Conservation (phyloP, 2,888 invertebrate species). For the Parochlus steinenii region DNA sequence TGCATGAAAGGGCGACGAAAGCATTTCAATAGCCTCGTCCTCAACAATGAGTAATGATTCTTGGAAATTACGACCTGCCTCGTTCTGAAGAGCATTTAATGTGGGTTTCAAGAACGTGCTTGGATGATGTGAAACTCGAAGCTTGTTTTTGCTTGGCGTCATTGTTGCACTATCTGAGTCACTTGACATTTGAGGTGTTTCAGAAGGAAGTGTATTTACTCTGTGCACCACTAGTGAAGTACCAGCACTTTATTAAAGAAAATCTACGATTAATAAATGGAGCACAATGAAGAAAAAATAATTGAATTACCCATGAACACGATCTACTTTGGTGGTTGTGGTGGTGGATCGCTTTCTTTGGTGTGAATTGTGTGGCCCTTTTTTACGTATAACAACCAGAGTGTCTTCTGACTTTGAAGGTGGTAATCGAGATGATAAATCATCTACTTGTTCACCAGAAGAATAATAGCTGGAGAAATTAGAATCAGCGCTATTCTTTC, state of each 20-base stretch:
- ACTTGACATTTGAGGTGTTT: too few relatives aligned
- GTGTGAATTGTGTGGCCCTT: constrained; percentile 23
- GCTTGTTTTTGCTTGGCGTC: constrained; percentile 7
- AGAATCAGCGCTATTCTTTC: constrained; percentile 43
- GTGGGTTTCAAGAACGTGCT: constrained; percentile 34
- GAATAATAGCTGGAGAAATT: constrained; percentile 34
- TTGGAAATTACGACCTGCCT: constrained; percentile 27
- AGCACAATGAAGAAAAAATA: too few relatives aligned
- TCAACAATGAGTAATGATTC: constrained; percentile 20
- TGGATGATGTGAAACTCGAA: constrained; percentile 11
- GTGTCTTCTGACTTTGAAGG: constrained; percentile 71
- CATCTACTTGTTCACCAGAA: constrained; percentile 22
- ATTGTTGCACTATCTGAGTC: too few relatives aligned
- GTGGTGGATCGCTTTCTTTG: constrained; percentile 40
- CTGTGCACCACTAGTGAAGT: too few relatives aligned
- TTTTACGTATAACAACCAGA: constrained; percentile 34
- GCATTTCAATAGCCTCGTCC: constrained; percentile 12
- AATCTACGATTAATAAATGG: too few relatives aligned
- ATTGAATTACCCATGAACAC: too few relatives aligned
- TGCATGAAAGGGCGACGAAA: constrained; percentile 15
- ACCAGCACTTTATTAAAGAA: too few relatives aligned
- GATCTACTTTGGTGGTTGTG: too few relatives aligned
- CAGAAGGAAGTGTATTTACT: too few relatives aligned
- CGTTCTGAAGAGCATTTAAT: constrained; percentile 32
- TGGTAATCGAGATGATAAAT: constrained; percentile 36